These are phyloP conservation scores for Lates japonicus DNA, from an alignment of 2,797 vertebrate genomes.

Conservation along the genomic window DNA sequence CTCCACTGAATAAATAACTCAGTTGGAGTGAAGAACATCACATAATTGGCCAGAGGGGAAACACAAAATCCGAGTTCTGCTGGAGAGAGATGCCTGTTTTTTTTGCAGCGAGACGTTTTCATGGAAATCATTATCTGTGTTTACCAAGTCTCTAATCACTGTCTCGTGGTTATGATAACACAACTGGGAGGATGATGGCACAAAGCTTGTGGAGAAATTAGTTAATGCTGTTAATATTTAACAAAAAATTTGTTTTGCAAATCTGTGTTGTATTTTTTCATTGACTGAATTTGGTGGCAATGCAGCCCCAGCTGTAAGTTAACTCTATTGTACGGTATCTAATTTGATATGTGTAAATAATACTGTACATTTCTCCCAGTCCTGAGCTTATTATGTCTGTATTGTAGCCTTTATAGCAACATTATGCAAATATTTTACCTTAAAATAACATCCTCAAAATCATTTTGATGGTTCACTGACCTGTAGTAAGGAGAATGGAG, in stretches of 20 bases:
- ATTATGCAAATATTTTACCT: no score
- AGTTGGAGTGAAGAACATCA: slow-evolving; percentile 4
- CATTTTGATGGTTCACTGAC: no score
- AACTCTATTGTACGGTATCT: background rate
- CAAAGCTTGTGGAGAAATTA: slow-evolving; percentile 15
- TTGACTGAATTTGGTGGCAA: background rate
- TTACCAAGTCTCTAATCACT: slow-evolving; percentile 59
- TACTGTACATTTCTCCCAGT: background rate
- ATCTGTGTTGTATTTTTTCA: background rate
- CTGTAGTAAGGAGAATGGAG: no score
- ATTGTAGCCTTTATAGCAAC: no score
- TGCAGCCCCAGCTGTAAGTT: background rate
- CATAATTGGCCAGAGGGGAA: slow-evolving; percentile 33
- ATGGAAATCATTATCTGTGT: slow-evolving; percentile 47
- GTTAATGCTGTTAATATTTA: slow-evolving; percentile 2
- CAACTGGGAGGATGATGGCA: background rate
- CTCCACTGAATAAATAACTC: slow-evolving; percentile 22
- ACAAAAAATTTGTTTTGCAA: background rate
- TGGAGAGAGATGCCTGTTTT: slow-evolving; percentile 4
- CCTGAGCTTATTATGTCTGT: background rate
- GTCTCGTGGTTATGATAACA: slow-evolving; percentile 48
- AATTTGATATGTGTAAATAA: background rate
- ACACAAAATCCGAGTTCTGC: slow-evolving; percentile 13
- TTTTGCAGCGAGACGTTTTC: slow-evolving; percentile 11
- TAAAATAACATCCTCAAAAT: no score